These are phyloP conservation scores for Pristionchus exspectatus DNA, from an alignment of 2,888 invertebrate species.

Conservation along the genomic window DNA sequence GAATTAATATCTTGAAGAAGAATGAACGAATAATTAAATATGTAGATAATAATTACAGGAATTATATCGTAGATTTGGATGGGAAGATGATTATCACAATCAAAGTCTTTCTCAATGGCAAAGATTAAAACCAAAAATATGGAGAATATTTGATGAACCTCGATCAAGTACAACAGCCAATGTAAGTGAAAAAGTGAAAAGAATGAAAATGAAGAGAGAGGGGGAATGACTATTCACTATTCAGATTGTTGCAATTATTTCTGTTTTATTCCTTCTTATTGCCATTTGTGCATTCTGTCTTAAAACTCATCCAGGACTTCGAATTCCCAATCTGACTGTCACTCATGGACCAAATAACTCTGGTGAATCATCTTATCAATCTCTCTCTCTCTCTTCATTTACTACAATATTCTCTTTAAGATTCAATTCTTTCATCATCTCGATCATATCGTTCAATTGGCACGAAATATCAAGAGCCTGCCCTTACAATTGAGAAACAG, in stretches of 20 bases:
- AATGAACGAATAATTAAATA: not conserved
- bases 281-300: conserved; percentile 96
- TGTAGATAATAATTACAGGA: conserved; percentile 61
- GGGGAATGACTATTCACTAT: no score
- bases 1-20: not conserved
- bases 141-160: conserved; percentile 99
- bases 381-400: no score
- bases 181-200: conserved; percentile 82
- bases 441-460: not conserved
- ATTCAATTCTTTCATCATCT: not conserved
- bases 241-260: conserved; percentile 94
- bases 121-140: conserved; percentile 95
- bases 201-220: no score
- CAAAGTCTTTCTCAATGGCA: conserved; percentile 89
- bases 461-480: conserved; percentile 66
- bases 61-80: conserved; percentile 90
- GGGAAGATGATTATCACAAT: conserved; percentile 94
- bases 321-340: conserved; percentile 80
- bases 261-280: conserved; percentile 96
- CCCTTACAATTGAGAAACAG: conserved; percentile 70
- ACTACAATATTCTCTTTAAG: not conserved
- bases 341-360: conserved; percentile 4
- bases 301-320: conserved; percentile 97
- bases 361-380: not conserved
- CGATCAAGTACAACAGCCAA: conserved; percentile 97